A percentile compares a stretch with the other conserved stretches of the same genome.
These are phyloP conservation scores for Parazoanthus atlanticus DNA, from an alignment of 92 coral and sea anemone genomes.

Conservation along the genomic window DNA sequence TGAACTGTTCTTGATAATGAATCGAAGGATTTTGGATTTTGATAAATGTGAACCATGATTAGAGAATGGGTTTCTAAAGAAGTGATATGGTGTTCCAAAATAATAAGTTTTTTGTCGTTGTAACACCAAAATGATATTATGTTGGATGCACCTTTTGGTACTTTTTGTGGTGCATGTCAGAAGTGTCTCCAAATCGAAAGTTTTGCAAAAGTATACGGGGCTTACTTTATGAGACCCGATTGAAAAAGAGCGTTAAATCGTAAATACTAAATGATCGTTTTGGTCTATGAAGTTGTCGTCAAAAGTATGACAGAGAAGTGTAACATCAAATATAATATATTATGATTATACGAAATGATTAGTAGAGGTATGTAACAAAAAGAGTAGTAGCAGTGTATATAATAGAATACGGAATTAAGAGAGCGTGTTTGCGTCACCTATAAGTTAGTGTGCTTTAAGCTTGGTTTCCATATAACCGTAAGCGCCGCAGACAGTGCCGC, in stretches of 20 bases:
- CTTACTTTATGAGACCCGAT: neutral
- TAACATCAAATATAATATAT: neutral
- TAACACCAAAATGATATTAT: too few relatives aligned
- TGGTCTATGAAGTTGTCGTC: neutral
- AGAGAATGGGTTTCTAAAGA: neutral
- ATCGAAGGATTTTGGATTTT: neutral
- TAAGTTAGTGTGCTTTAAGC: too few relatives aligned
- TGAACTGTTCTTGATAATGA: neutral
- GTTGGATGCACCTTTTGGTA: too few relatives aligned
- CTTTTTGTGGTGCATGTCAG: neutral
- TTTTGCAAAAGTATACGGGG: neutral
- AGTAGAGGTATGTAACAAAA: neutral
- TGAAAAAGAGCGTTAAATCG: neutral
- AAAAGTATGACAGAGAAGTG: neutral
- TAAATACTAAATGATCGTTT: slow-evolving; percentile 6
- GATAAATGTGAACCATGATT: neutral
- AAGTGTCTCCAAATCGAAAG: neutral
- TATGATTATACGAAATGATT: neutral
- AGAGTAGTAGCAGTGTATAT: neutral
- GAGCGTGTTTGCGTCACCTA: too few relatives aligned
- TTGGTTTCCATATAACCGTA: too few relatives aligned
- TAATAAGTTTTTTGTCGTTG: too few relatives aligned
- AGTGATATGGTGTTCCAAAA: too few relatives aligned
- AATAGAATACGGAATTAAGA: too few relatives aligned
- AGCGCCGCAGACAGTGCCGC: too few relatives aligned